These are phyloP conservation scores for Oryzaephilus surinamensis DNA, from an alignment of 1,140 invertebrate genomes.

Conservation along the genomic window DNA sequence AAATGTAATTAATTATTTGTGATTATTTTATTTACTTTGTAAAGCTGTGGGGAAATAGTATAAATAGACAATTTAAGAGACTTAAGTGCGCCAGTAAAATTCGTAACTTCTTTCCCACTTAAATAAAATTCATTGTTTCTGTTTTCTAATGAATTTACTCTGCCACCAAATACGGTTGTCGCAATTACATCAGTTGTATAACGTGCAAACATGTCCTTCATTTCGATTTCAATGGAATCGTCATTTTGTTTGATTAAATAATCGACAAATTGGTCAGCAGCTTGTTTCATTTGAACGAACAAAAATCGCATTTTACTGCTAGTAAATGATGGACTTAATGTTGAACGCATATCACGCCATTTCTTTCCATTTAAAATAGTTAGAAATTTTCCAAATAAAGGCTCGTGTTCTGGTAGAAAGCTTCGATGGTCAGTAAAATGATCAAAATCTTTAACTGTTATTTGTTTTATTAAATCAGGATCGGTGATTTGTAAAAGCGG, in stretches of 20 bases:
- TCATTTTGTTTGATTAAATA: constrained; percentile 22
- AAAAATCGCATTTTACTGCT: constrained; percentile 35
- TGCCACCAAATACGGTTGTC: constrained; percentile 35
- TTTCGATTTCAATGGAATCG: constrained; percentile 15
- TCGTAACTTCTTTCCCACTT: constrained; percentile 28
- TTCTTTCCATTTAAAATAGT: too few species aligned
- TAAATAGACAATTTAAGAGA: constrained; percentile 11
- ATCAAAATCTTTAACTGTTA: too few species aligned
- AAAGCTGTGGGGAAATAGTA: neutral
- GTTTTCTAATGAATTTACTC: constrained; percentile 32
- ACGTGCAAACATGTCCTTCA: constrained; percentile 18
- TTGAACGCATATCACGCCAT: constrained; percentile 35
- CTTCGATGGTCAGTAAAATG: too few species aligned
- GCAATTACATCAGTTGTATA: too few species aligned
- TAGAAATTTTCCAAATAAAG: too few species aligned
- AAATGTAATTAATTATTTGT: neutral
- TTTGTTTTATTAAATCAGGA: too few species aligned
- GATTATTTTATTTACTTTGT: neutral
- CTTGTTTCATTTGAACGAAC: constrained; percentile 28
- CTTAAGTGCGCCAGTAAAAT: constrained; percentile 17
- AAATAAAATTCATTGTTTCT: constrained; percentile 33
- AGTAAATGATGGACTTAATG: constrained; percentile 36
- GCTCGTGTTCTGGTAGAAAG: too few species aligned
- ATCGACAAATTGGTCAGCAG: constrained; percentile 25
- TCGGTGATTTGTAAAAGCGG: too few species aligned